phyloP scores from a whole-genome alignment of 2,113 vertebrate genomes.

The Chunga burmeisteri region DNA sequence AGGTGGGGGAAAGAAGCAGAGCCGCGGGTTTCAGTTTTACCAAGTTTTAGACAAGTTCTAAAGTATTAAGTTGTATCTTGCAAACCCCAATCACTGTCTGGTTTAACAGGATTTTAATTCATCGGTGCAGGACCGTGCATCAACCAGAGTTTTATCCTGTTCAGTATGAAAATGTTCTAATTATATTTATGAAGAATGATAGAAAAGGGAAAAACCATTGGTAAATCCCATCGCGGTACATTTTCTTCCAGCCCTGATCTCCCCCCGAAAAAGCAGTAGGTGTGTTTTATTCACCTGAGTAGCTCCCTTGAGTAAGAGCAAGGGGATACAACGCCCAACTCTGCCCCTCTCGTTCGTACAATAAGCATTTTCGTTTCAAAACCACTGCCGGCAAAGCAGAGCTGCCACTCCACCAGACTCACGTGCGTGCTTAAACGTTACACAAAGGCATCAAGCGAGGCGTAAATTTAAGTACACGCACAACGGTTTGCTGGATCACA shows the following conservation, averaged over 20 bases:
- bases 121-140: background rate
- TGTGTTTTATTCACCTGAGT: background rate
- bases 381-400: background rate
- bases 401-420: background rate
- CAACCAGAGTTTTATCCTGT: background rate
- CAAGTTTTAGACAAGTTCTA: background rate
- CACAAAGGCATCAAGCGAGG: background rate
- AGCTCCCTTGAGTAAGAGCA: background rate
- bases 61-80: background rate
- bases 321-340: background rate
- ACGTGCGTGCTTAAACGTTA: background rate
- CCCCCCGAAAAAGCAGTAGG: background rate
- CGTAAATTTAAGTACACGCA: background rate
- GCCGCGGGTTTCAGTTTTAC: background rate
- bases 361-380: background rate
- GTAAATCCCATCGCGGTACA: background rate
- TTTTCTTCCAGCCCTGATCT: background rate
- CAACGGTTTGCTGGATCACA: background rate
- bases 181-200: background rate
- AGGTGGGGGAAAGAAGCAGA: background rate
- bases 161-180: background rate
- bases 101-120: background rate
- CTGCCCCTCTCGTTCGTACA: background rate
- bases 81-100: background rate
- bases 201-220: background rate